These are phyloP conservation scores for Donacobius atricapilla DNA, from an alignment of 2,113 vertebrate species.

Conservation along the genomic window DNA sequence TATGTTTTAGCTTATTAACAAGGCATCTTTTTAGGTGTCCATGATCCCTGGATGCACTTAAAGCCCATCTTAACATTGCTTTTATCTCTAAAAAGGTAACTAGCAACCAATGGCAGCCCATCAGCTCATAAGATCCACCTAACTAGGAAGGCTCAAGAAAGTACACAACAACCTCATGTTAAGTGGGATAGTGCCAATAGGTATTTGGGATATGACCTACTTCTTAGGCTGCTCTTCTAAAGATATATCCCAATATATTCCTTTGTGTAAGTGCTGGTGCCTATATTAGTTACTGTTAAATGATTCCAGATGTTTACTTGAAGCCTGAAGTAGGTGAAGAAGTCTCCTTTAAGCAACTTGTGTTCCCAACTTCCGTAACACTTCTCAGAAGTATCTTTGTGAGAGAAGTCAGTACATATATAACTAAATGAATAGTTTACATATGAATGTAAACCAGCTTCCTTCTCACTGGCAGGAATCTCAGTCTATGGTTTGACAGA, in stretches of 20 bases:
- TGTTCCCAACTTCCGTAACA: background rate
- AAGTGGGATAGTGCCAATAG: background rate
- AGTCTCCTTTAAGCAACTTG: background rate
- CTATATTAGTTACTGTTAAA: background rate
- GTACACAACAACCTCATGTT: background rate
- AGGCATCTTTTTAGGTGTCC: background rate
- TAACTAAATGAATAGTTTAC: background rate
- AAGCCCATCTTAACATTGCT: background rate
- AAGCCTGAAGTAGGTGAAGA: background rate
- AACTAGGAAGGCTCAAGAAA: background rate
- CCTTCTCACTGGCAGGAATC: background rate
- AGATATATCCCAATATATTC: background rate
- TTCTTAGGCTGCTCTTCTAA: background rate
- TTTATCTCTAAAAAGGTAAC: constrained; percentile 1
- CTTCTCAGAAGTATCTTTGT: background rate
- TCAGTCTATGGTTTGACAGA: background rate
- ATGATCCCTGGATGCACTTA: background rate
- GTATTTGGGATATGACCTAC: background rate
- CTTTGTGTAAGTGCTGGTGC: background rate
- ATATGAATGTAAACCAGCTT: background rate
- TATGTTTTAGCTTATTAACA: constrained; percentile 57
- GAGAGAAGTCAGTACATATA: background rate
- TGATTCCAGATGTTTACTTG: background rate
- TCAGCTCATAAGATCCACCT: background rate
- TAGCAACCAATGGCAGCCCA: background rate